These are phyloP conservation scores for Apamea sordens DNA, from an alignment of 2,888 invertebrate species.

Conservation along the genomic window DNA sequence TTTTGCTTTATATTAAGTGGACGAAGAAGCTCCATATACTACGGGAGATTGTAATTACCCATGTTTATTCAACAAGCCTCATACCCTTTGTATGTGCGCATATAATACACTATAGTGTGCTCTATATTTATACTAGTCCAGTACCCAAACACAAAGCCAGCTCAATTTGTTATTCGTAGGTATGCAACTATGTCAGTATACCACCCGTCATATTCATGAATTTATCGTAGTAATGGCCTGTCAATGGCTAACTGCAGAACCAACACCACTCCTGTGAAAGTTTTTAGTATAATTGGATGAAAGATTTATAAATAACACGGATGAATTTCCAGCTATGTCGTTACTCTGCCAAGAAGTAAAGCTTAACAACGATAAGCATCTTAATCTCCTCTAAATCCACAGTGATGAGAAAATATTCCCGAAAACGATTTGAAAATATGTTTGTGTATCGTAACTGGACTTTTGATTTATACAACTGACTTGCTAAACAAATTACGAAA, in stretches of 20 bases:
- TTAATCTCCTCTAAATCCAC: conserved; percentile 4
- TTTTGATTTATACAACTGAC: conserved; percentile 23
- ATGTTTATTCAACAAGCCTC: conserved; percentile 35
- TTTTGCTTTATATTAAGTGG: conserved; percentile 13
- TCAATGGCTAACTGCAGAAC: conserved; percentile 34
- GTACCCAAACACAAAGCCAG: conserved; percentile 44
- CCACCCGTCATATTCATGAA: conserved; percentile 55
- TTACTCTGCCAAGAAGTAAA: conserved; percentile 4
- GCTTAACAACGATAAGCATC: conserved; percentile 1
- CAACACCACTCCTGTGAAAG: conserved; percentile 32
- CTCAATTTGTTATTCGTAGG: conserved; percentile 51
- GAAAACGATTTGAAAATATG: neutral
- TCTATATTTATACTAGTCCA: conserved; percentile 25
- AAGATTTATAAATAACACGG: conserved; percentile 18
- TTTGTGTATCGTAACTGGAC: neutral
- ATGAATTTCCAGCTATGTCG: conserved; percentile 9
- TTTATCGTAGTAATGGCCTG: conserved; percentile 53
- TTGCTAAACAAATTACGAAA: conserved; percentile 40
- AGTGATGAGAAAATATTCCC: neutral
- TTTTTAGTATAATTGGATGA: conserved; percentile 32
- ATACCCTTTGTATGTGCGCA: neutral
- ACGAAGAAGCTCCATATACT: conserved; percentile 3
- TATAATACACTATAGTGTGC: neutral
- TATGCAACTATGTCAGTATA: conserved; percentile 38
- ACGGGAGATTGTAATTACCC: conserved; percentile 20